Base-by-base conservation (phyloP, 2,113 vertebrate species). In the Centropus bengalensis region DNA sequence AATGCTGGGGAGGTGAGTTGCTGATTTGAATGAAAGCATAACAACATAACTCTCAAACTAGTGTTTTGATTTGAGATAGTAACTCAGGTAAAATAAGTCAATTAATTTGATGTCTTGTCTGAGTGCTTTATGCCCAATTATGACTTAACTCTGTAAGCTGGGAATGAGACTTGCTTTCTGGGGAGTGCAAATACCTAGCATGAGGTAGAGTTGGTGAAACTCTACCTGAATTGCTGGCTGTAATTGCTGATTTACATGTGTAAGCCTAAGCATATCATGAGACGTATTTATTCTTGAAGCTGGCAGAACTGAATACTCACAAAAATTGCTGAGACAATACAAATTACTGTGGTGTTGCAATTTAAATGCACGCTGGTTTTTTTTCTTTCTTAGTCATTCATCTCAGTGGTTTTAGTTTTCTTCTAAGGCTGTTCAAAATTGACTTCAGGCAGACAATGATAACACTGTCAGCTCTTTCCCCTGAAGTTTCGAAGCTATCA, bases 1-100 rank as follows among this genome's bases (percentile, higher is more conserved):
- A 93, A 92, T 75, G 95, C 98, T 81, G 96, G 96, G 45, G 98
- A 99, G 86, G 99, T 99, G 97, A 98, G 99, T 98, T 89, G 59
- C 47, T 63, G 24, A 70, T 73, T 56, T 45, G 44, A 60, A 71
- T 47, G 68, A n/a, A 82, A 66, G 16, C 54, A 42, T 88, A 64
- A 90, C 16, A 79, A n/a, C 17, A 9, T 76, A 40, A 44, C 22
- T 38, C 17, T 78, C 21, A 64, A 38, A 62, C 36, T 12, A 56
- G 14, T 30, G 26, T 64, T 89, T 89, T 56, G 14, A 79, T 93
- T 79, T 84, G 62, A 68, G 62, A n/a, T 32, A 24, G 36, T 58
- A 42, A 58, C 30, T 51, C 18, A 71, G 52, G 11, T 70, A 5
- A 33, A 54, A 45, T n/a, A 36, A 16, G 5, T 27, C 42, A 51